Evolutionary conservation across 2,113 vertebrate genomes (phyloP).

Genomic region (Setophaga kirtlandii): DNA sequence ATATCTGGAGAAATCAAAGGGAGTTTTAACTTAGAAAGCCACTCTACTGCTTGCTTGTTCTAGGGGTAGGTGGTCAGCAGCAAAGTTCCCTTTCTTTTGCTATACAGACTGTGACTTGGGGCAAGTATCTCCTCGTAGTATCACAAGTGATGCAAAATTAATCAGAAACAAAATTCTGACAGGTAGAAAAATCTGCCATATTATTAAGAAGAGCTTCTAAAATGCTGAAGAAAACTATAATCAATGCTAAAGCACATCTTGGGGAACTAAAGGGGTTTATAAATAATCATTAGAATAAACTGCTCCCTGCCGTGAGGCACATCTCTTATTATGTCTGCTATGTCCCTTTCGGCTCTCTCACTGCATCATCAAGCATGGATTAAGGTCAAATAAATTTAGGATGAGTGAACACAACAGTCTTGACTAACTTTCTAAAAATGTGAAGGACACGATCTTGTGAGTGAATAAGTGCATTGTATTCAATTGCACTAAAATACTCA

Average conservation of each 20-base stretch:
- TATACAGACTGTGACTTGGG: neutral
- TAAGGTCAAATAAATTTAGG: conserved; percentile 54
- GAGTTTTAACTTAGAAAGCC: neutral
- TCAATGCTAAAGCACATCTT: conserved; percentile 2
- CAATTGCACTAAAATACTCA: neutral
- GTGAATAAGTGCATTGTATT: neutral
- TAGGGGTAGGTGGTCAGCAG: neutral
- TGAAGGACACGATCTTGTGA: neutral
- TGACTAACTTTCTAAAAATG: conserved; percentile 25
- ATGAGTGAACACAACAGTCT: conserved; percentile 21
- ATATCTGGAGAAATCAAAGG: conserved; percentile 1
- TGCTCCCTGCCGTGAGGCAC: conserved; percentile 35
- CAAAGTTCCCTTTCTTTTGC: neutral
- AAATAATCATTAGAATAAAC: conserved; percentile 55
- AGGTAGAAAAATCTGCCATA: neutral
- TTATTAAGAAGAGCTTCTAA: conserved; percentile 12
- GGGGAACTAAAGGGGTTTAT: conserved; percentile 34
- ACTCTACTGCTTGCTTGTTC: neutral
- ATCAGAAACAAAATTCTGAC: neutral
- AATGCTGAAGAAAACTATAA: neutral
- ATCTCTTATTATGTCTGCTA: conserved; percentile 21
- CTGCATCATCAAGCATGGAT: conserved; percentile 43
- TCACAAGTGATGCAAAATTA: neutral
- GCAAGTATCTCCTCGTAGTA: neutral
- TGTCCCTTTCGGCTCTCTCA: conserved; percentile 25